Base-by-base conservation (phyloP, 1,140 invertebrate genomes). In the Trichonephila inaurata region DNA sequence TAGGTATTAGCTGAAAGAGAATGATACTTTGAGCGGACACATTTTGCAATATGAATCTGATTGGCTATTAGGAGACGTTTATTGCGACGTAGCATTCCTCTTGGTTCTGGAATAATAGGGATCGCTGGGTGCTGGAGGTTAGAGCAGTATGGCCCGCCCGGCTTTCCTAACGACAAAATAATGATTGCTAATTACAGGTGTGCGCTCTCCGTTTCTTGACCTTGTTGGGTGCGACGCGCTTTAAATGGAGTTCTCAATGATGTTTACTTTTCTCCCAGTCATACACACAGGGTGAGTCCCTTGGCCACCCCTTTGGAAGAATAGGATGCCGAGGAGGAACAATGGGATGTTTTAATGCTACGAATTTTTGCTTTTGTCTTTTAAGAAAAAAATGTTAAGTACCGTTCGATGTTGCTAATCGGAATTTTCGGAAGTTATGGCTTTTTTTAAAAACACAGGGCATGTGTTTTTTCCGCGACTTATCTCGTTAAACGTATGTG, bases 161-260 rank as follows among this genome's bases (percentile, higher is more conserved):
- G 33, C 62, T 19, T 28, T 33, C 33, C 81, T 91, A 91, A 92
- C 90, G 90, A 92, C 90, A 92, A 66, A 85, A 92, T 92, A 92
- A 92, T 92, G 90, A 85, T 61, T 44, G 61, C 77, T 91, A 91
- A 91, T 91, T 91, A 85, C 81, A 92, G 90, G 90, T 91, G 69
- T 60, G n/a, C 44, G n/a, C n/a, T 72, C 86, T 64, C 66, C 89
- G 77, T 82, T 82, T 61, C 44, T 82, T 82, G 89, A 82, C 77
- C 77, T 91, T 91, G 89, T 5, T 28, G 51, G 72, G 89, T 91
- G 69, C 89, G 66, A 24, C 66, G 66, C 66, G 18, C 66, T 14
- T n/a, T 69, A 28, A 69, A 69, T 69, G 66, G 21, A 77, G 72
- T 77, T 77, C 72, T 77, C 72, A 40, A 77, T 28, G 24, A 40